Conservation (phyloP, 2,113 vertebrate genomes). For the Hemibagrus wyckioides region DNA sequence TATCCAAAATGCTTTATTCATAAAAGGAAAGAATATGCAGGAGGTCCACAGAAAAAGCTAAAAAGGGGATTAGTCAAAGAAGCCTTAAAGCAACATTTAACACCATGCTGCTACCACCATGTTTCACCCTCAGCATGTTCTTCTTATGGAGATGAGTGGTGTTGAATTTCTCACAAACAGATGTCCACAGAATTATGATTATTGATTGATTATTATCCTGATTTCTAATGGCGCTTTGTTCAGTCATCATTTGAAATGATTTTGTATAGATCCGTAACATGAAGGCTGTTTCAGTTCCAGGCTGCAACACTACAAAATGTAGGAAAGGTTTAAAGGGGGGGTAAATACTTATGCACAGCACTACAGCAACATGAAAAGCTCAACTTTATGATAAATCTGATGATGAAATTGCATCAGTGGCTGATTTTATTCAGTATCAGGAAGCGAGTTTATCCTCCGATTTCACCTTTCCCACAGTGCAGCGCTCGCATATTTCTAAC, state of each 20-base stretch:
- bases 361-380: neutral
- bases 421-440: neutral
- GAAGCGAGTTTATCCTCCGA: neutral
- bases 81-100: neutral
- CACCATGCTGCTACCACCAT: neutral
- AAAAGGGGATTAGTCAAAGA: neutral
- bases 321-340: neutral
- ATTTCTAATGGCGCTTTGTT: neutral
- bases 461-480: neutral
- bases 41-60: no score
- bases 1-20: neutral
- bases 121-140: neutral
- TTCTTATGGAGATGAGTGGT: neutral
- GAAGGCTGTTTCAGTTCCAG: neutral
- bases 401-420: neutral
- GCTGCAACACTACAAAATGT: neutral
- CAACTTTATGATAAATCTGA: neutral
- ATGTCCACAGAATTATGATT: no score
- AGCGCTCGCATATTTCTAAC: conserved; percentile 28
- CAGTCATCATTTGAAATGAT: neutral
- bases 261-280: neutral
- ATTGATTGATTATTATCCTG: neutral
- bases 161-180: neutral
- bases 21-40: neutral
- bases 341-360: conserved; percentile 1